Conservation (phyloP, 2,797 vertebrate species). For the Lophius americanus region DNA sequence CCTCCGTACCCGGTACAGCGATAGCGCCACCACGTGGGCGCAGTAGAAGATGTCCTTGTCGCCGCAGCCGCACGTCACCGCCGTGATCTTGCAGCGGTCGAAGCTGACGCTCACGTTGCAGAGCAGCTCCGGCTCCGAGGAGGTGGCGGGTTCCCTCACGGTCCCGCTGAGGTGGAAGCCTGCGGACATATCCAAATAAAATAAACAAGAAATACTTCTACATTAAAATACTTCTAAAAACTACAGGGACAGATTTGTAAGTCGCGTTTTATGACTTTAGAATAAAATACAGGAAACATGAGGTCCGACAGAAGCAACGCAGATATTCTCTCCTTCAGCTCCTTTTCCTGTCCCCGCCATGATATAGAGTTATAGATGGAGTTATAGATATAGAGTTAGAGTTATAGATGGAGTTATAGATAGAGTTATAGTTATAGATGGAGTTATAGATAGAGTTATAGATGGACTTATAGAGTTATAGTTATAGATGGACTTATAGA, state of each 20-base stretch:
- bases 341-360: not conserved
- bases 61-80: conserved; percentile 95
- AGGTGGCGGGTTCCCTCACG: conserved; percentile 89
- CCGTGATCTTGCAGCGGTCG: conserved; percentile 99
- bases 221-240: too few relatives aligned
- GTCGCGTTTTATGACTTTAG: too few relatives aligned
- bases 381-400: too few relatives aligned
- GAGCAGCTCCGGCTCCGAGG: conserved; percentile 91
- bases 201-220: too few relatives aligned
- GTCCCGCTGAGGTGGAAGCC: conserved; percentile 97
- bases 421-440: too few relatives aligned
- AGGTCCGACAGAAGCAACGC: too few relatives aligned
- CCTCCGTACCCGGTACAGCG: conserved; percentile 93
- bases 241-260: too few relatives aligned
- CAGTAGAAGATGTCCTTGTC: conserved; percentile 99
- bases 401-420: too few relatives aligned
- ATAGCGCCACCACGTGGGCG: conserved; percentile 94
- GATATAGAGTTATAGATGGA: not conserved
- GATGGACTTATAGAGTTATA: too few relatives aligned
- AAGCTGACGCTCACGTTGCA: conserved; percentile 98
- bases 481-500: too few relatives aligned
- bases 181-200: conserved; percentile 45
- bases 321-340: not conserved
- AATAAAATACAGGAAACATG: too few relatives aligned
- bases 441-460: too few relatives aligned